A percentile compares a stretch with the other conserved stretches of the same genome.
Evolutionary conservation across 2,888 invertebrate species (phyloP).

Genomic region (Bellardia pandia): DNA sequence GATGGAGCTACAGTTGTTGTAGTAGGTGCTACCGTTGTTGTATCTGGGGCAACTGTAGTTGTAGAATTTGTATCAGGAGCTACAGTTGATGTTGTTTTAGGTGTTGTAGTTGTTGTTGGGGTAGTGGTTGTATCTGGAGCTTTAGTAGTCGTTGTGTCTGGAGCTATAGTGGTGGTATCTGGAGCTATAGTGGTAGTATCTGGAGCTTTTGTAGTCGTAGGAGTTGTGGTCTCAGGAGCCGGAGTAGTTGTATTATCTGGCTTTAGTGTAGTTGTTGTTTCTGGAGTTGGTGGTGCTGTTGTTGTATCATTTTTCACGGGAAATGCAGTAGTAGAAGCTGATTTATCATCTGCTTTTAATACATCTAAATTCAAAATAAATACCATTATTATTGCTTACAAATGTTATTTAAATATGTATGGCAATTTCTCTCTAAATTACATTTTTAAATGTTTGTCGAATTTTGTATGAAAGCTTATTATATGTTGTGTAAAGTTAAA

Average conservation of each 20-base stretch:
- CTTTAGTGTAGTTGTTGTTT: not conserved
- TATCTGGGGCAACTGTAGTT: constrained; percentile 68
- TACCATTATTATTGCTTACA: not conserved
- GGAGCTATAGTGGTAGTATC: constrained; percentile 46
- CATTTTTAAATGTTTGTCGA: too few relatives aligned
- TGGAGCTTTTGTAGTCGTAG: constrained; percentile 24
- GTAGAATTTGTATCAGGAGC: constrained; percentile 74
- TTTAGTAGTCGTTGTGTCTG: constrained; percentile 52
- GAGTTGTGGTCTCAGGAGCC: constrained; percentile 40
- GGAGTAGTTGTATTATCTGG: constrained; percentile 22
- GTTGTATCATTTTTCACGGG: not conserved
- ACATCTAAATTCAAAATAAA: not conserved
- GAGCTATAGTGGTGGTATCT: constrained; percentile 33
- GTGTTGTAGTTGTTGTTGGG: constrained; percentile 69
- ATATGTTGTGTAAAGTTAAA: too few relatives aligned
- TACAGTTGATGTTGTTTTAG: constrained; percentile 70
- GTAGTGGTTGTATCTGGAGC: constrained; percentile 34
- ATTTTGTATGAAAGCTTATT: too few relatives aligned
- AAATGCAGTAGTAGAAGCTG: not conserved
- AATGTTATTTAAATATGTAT: too few relatives aligned
- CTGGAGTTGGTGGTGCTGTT: constrained; percentile 9
- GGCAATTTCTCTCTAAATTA: too few relatives aligned
- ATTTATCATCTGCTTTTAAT: not conserved
- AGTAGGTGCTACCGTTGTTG: constrained; percentile 73
- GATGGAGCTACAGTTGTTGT: constrained; percentile 69